These are phyloP conservation scores for Clarias magur DNA, from an alignment of 2,113 vertebrate genomes.

Conservation along the genomic window DNA sequence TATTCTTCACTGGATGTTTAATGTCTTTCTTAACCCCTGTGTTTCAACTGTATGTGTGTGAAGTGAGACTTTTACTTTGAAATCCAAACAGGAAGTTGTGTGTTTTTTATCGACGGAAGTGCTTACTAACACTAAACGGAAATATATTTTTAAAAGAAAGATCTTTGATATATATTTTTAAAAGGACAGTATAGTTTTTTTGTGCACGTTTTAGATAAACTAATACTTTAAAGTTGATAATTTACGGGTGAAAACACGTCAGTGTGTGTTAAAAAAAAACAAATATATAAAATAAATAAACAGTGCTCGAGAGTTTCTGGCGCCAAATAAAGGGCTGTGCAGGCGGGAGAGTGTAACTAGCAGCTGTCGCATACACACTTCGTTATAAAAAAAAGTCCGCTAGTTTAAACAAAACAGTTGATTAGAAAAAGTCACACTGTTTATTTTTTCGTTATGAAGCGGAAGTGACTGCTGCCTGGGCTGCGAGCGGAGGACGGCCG, in stretches of 20 bases:
- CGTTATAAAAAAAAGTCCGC: neutral
- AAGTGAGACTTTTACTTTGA: constrained; percentile 38
- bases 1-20: too few species aligned
- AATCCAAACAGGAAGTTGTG: neutral
- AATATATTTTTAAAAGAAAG: neutral
- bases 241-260: neutral
- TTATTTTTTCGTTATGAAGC: neutral
- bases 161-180: neutral
- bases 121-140: neutral
- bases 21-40: too few species aligned
- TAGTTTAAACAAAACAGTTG: neutral
- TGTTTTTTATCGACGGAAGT: neutral
- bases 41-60: too few species aligned
- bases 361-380: neutral
- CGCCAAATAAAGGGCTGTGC: constrained; percentile 1
- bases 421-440: neutral
- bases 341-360: neutral
- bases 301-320: neutral
- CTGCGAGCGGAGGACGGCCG: neutral
- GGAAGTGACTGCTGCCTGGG: neutral
- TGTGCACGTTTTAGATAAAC: neutral
- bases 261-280: neutral
- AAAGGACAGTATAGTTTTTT: neutral
- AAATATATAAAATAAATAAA: neutral
- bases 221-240: neutral